Conservation (phyloP, 1,140 invertebrate species). For the Eufriesea mexicana region DNA sequence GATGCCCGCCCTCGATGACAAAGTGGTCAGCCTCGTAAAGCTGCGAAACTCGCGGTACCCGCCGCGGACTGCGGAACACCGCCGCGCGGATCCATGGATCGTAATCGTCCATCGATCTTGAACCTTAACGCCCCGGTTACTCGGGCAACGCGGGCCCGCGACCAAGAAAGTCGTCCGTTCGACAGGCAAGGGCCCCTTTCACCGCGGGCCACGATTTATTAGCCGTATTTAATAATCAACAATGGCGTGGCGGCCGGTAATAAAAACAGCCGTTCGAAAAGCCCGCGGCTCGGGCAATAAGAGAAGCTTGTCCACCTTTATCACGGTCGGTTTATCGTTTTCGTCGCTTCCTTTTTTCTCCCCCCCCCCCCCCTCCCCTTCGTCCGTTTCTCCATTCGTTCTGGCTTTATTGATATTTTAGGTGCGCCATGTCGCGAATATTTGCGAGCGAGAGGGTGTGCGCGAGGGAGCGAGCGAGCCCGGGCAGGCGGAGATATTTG, state of each 20-base stretch:
- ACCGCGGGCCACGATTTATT: slow-evolving; percentile 16
- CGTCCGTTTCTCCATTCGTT: background rate
- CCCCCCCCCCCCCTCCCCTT: background rate
- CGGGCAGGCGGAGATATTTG: background rate
- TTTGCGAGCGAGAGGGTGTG: background rate
- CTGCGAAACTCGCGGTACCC: slow-evolving; percentile 32
- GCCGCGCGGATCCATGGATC: slow-evolving; percentile 33
- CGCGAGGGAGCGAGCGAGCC: background rate
- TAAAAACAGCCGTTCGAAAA: background rate
- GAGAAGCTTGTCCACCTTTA: slow-evolving; percentile 13
- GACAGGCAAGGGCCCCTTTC: slow-evolving; percentile 19
- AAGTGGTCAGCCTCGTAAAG: slow-evolving; percentile 56
- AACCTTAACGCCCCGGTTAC: slow-evolving; percentile 42
- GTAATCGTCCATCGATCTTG: slow-evolving; percentile 62
- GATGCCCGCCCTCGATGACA: slow-evolving; percentile 59
- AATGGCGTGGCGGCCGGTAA: background rate
- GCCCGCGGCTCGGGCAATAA: background rate
- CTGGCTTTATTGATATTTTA: slow-evolving; percentile 17
- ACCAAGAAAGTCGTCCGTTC: slow-evolving; percentile 50
- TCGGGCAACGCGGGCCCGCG: background rate
- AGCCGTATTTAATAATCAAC: slow-evolving; percentile 46
- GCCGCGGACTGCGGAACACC: background rate
- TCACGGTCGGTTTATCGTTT: background rate
- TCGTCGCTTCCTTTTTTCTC: background rate
- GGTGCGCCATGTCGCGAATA: background rate